Conservation (phyloP, 2,113 vertebrate species). For the Dryoscopus gambensis region DNA sequence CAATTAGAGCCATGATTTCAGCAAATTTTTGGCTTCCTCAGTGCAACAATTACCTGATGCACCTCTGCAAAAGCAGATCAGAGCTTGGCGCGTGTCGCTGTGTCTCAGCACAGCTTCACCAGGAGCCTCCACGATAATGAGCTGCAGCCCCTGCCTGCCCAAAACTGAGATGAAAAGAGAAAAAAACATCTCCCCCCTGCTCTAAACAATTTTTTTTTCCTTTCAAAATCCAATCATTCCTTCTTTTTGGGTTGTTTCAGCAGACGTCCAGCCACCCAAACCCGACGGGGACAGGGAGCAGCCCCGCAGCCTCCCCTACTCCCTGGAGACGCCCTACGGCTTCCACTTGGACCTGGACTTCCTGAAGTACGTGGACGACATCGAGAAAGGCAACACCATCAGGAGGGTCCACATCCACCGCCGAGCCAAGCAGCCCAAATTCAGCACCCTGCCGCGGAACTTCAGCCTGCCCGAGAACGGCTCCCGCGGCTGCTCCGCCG, state of each 20-base stretch:
- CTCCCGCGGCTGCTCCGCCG: conserved; percentile 18
- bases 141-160: neutral
- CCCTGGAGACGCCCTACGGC: conserved; percentile 95
- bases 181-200: neutral
- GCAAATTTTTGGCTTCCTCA: neutral
- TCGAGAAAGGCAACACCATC: conserved; percentile 98
- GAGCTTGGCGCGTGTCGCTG: neutral
- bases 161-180: neutral
- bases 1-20: conserved; percentile 2
- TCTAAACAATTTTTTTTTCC: neutral
- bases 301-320: conserved; percentile 88
- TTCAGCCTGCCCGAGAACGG: conserved; percentile 90
- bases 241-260: conserved; percentile 62
- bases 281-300: conserved; percentile 74
- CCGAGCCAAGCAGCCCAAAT: conserved; percentile 88
- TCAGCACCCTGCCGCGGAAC: conserved; percentile 93
- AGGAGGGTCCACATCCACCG: conserved; percentile 90
- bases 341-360: conserved; percentile 97
- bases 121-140: neutral
- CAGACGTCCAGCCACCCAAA: conserved; percentile 76
- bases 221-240: fast-evolving
- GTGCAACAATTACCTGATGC: neutral
- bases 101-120: neutral
- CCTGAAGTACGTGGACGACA: conserved; percentile 97
- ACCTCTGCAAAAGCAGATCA: neutral